Base-by-base conservation (phyloP, 1,140 invertebrate species). In the Theocolax elegans region DNA sequence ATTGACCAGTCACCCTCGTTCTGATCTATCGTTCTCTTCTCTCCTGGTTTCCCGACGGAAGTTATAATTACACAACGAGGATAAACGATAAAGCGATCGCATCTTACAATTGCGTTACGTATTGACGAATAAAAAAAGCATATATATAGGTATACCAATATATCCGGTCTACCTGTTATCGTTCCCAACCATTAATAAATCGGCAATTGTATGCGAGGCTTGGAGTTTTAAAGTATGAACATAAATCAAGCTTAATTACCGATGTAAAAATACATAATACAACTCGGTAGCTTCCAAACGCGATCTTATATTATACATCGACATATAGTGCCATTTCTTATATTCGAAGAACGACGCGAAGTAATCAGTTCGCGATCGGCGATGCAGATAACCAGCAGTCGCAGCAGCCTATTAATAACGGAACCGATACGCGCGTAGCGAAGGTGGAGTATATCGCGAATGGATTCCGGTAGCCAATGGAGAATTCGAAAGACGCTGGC, bases 391-490 rank as follows among this genome's bases (percentile, higher is more conserved):
- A 31, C 49, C 46, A 46, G 67, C n/a, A n/a, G n/a, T n/a, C n/a
- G n/a, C n/a, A n/a, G n/a, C n/a, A 56, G 27, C 59, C 67, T 62
- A 70, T 70, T 70, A 70, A 70, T 70, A 70, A 70, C 48, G 48
- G n/a, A 54, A 17, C 7, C 42, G 13, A 44, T 44, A 29, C 10
- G 23, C 19, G 49, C 27, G 21, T 67, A 51, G 29, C 44, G 19
- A 59, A 51, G 35, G 23, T 35, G 35, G 44, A 35, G 49, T 12
- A 19, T n/a, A n/a, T 31, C 21, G 29, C 12, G 12, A n/a, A 35
- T 21, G 29, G 62, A 84, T 83, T 85, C 79, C 84, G 67, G 84
- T 85, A 85, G 84, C 82, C 75, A 68, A 58, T 78, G 75, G 71
- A 17, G 74, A 73, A 49, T 78, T 81, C n/a, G n/a, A 82, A 83